phyloP scores from a whole-genome alignment of 2,888 invertebrate genomes.

The Metopia argyrocephala region DNA sequence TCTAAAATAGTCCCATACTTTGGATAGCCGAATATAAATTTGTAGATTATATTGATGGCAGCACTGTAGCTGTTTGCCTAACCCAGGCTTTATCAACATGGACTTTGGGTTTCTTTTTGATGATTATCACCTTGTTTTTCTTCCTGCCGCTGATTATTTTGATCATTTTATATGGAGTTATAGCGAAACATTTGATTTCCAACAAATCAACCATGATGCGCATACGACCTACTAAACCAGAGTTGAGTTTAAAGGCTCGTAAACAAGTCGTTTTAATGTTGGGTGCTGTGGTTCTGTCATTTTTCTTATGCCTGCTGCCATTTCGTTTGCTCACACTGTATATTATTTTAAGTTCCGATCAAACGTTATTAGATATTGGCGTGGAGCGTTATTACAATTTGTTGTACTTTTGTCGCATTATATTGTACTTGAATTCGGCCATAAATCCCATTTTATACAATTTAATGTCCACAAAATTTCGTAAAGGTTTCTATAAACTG shows the following conservation, averaged over 20 bases:
- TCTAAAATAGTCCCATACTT: conserved; percentile 85
- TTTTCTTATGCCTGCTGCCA: conserved; percentile 92
- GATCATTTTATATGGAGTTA: conserved; percentile 88
- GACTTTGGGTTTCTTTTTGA: conserved; percentile 88
- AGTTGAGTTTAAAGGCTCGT: conserved; percentile 86
- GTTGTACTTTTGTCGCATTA: conserved; percentile 89
- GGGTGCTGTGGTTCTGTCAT: conserved; percentile 90
- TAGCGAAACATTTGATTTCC: conserved; percentile 89
- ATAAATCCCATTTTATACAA: conserved; percentile 95
- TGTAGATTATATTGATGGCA: conserved; percentile 85
- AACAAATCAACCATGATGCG: conserved; percentile 82
- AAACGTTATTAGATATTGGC: conserved; percentile 84
- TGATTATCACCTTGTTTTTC: conserved; percentile 89
- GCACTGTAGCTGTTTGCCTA: conserved; percentile 86
- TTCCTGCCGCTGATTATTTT: conserved; percentile 88
- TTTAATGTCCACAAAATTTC: conserved; percentile 93
- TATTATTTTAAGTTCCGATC: conserved; percentile 87
- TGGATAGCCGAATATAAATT: conserved; percentile 86
- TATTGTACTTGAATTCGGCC: conserved; percentile 93
- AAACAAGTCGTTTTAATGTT: conserved; percentile 92
- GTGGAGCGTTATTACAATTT: conserved; percentile 89
- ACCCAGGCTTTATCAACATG: conserved; percentile 88
- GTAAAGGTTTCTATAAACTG: conserved; percentile 86
- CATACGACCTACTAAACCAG: conserved; percentile 85
- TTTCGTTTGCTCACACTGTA: conserved; percentile 90